Conservation (phyloP, 2,888 invertebrate genomes). For the Flexamia atlantica region DNA sequence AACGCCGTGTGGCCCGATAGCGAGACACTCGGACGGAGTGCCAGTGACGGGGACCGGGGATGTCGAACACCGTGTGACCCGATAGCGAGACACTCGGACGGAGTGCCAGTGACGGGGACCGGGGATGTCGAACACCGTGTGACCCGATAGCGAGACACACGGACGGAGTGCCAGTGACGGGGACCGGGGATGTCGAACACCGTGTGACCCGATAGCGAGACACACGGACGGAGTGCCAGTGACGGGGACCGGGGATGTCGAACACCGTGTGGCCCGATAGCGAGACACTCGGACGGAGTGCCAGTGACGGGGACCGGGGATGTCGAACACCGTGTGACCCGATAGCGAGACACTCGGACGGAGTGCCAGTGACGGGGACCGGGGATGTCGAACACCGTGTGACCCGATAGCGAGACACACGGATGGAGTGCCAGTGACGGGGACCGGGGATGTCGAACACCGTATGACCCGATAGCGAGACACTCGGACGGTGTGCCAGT, state of each 20-base stretch:
- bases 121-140: constrained; percentile 12
- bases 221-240: no score
- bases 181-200: background rate
- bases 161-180: constrained; percentile 10
- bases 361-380: no score
- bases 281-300: background rate
- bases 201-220: no score
- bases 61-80: background rate
- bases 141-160: constrained; percentile 10
- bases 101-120: no score
- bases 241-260: no score
- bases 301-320: constrained; percentile 15
- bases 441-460: background rate
- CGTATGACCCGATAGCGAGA: no score
- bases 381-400: constrained; percentile 12
- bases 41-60: background rate
- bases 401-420: constrained; percentile 10
- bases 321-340: constrained; percentile 15
- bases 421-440: constrained; percentile 14
- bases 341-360: no score
- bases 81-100: no score
- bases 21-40: background rate
- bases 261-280: constrained; percentile 11
- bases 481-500: no score
- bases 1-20: constrained; percentile 6